phyloP scores from a whole-genome alignment of 1,140 invertebrate genomes.

The Pseudobourletiella spinata region DNA sequence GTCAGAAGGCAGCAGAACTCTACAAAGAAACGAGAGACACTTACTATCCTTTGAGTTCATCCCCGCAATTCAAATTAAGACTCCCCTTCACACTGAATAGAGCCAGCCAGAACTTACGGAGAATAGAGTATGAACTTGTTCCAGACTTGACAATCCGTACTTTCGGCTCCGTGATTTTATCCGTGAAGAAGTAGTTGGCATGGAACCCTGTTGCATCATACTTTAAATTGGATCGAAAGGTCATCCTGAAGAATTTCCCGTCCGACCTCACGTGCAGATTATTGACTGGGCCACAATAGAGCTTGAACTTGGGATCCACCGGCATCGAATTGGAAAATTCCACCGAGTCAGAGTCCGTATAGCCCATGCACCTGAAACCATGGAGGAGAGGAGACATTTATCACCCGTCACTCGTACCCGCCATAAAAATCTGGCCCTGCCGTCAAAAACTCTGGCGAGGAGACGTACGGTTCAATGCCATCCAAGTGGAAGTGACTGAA shows the following conservation, averaged over 20 bases:
- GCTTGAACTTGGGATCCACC: slow-evolving; percentile 69
- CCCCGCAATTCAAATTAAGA: no score
- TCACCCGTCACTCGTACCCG: no score
- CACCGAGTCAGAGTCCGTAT: slow-evolving; percentile 67
- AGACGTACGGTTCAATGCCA: slow-evolving; percentile 78
- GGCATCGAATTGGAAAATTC: slow-evolving; percentile 90
- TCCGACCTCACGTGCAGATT: slow-evolving; percentile 62
- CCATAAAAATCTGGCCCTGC: no score
- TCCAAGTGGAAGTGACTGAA: slow-evolving; percentile 87
- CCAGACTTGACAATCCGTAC: not conserved
- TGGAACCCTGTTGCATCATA: slow-evolving; percentile 89
- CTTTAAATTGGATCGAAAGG: slow-evolving; percentile 85
- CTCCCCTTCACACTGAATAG: no score
- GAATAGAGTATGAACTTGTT: no score
- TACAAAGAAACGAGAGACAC: no score
- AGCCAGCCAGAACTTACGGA: no score
- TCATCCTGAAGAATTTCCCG: slow-evolving; percentile 84
- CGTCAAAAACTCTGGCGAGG: no score
- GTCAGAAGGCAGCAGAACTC: no score
- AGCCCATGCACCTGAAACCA: slow-evolving; percentile 21
- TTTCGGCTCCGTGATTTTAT: slow-evolving; percentile 27
- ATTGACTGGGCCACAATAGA: slow-evolving; percentile 76
- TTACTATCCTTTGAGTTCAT: no score
- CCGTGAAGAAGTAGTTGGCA: slow-evolving; percentile 73
- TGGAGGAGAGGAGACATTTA: no score